A percentile compares a stretch with the other conserved stretches of the same genome.
These are phyloP conservation scores for Cacajao melanocephalus DNA, from an alignment of 2,797 vertebrate species.

Conservation along the genomic window DNA sequence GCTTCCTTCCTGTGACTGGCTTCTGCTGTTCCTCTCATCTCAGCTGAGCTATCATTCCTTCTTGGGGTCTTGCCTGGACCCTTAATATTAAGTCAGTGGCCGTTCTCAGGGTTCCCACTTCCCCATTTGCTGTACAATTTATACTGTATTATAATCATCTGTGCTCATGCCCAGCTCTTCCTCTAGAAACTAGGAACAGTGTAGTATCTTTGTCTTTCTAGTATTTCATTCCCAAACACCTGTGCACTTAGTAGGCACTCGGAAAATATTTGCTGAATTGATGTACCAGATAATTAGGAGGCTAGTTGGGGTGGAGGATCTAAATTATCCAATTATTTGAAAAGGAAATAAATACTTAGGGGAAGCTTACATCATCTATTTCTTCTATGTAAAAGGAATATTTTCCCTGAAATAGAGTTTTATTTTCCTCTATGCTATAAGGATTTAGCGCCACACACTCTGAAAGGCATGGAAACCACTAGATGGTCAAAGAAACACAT, in stretches of 20 bases:
- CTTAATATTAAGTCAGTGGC: rapidly evolving
- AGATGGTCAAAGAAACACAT: neutral
- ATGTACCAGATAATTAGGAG: neutral
- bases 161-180: neutral
- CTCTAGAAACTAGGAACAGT: no score
- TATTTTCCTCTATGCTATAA: neutral
- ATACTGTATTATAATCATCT: neutral
- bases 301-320: neutral
- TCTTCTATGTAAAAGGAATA: neutral
- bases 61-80: neutral
- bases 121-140: rapidly evolving
- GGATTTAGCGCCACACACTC: neutral
- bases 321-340: neutral
- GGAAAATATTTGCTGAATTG: neutral
- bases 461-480: neutral
- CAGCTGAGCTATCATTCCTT: neutral
- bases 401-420: neutral
- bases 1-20: neutral
- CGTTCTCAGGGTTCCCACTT: rapidly evolving
- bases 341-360: neutral
- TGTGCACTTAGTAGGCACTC: neutral
- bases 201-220: neutral
- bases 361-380: neutral
- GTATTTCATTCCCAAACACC: no score
- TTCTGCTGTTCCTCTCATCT: neutral